A percentile compares a stretch with the other conserved stretches of the same genome.
These are phyloP conservation scores for Acestrorhynchus altus DNA, from an alignment of 2,797 vertebrate genomes.

Conservation along the genomic window DNA sequence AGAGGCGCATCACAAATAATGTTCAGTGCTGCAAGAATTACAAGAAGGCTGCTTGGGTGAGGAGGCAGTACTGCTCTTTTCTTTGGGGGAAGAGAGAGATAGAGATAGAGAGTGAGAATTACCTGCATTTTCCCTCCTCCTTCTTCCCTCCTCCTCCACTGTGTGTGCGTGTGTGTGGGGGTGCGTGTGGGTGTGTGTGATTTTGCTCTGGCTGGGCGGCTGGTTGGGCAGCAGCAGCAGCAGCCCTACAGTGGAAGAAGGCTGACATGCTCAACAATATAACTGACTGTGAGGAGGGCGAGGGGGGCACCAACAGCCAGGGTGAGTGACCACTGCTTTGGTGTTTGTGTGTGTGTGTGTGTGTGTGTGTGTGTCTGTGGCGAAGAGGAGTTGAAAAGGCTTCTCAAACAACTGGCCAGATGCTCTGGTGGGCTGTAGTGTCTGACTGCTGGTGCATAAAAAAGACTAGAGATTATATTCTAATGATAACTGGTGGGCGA, in stretches of 20 bases:
- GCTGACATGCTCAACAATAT: conserved; percentile 92
- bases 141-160: conserved; percentile 35
- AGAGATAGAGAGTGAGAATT: conserved; percentile 28
- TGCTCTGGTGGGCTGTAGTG: not conserved
- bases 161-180: not conserved
- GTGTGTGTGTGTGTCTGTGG: conserved; percentile 20
- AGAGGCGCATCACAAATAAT: too few relatives aligned
- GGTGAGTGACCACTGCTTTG: conserved; percentile 80
- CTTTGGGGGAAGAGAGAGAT: conserved; percentile 48
- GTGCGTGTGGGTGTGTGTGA: not conserved
- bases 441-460: conserved; percentile 10
- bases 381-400: conserved; percentile 8
- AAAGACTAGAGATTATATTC: not conserved
- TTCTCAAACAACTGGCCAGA: not conserved
- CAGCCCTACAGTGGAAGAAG: conserved; percentile 73
- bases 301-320: conserved; percentile 88
- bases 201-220: conserved; percentile 46
- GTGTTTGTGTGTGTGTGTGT: conserved; percentile 21
- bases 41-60: conserved; percentile 51
- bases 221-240: conserved; percentile 52
- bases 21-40: conserved; percentile 58
- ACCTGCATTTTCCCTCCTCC: conserved; percentile 42
- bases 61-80: conserved; percentile 52
- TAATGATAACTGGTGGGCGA: conserved; percentile 11
- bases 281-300: conserved; percentile 90